These are phyloP conservation scores for Catalaphyllia jardinei DNA, from an alignment of 64 coral and sea anemone species.

Conservation along the genomic window DNA sequence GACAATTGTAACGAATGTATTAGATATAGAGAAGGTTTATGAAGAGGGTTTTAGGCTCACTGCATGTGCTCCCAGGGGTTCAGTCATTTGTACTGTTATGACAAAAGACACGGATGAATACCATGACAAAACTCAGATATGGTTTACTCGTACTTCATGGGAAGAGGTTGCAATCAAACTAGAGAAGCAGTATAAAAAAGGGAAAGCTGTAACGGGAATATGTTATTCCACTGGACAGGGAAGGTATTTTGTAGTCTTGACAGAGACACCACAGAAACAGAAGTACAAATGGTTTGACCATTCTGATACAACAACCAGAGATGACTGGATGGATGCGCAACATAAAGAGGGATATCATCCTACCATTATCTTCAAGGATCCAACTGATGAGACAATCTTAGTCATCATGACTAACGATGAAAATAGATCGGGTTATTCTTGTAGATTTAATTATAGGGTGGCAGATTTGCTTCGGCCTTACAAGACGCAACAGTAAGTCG, in stretches of 20 bases:
- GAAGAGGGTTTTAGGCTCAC: neutral
- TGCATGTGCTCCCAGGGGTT: neutral
- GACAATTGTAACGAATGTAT: neutral
- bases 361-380: slow-evolving; percentile 19
- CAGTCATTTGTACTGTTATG: slow-evolving; percentile 6
- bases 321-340: neutral
- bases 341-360: neutral
- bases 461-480: no score
- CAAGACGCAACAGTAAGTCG: no score
- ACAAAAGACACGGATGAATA: slow-evolving; percentile 16
- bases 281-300: neutral
- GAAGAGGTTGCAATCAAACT: neutral
- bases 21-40: neutral
- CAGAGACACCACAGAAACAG: neutral
- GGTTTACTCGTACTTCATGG: neutral
- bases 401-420: neutral
- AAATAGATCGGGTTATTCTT: neutral
- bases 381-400: neutral
- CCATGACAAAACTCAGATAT: neutral
- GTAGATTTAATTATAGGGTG: neutral
- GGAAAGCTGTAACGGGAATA: slow-evolving; percentile 3
- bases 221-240: neutral
- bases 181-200: neutral
- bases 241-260: slow-evolving; percentile 21
- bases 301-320: neutral